Evolutionary conservation across 2,797 vertebrate species (phyloP).

Genomic region (Eulemur mongoz): DNA sequence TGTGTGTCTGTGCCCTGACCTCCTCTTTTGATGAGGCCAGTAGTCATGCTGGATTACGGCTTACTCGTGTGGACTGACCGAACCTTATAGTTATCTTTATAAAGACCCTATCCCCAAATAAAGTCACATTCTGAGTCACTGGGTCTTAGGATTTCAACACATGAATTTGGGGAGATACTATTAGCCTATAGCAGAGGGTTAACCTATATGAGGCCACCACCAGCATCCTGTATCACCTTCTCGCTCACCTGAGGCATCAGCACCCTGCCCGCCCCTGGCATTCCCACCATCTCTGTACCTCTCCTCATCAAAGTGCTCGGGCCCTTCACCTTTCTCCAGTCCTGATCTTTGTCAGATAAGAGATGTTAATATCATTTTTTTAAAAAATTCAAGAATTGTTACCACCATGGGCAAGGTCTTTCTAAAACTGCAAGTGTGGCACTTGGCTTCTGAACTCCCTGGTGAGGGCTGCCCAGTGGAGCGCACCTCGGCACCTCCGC

Average conservation of each 20-base stretch:
- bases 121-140: background rate
- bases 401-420: background rate
- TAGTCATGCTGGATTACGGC: background rate
- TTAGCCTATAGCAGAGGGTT: background rate
- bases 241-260: background rate
- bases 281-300: no score
- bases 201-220: no score
- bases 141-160: background rate
- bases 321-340: background rate
- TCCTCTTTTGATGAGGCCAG: background rate
- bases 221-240: accelerated
- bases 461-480: background rate
- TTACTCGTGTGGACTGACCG: background rate
- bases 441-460: background rate
- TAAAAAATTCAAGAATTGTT: background rate
- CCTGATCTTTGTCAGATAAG: background rate
- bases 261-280: background rate
- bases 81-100: background rate
- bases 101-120: background rate
- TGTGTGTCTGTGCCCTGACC: background rate
- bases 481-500: background rate
- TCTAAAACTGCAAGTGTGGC: background rate
- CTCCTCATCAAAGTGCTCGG: background rate
- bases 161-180: accelerated
- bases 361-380: background rate